Base-by-base conservation (phyloP, 2,888 invertebrate genomes). In the Orgyia antiqua region DNA sequence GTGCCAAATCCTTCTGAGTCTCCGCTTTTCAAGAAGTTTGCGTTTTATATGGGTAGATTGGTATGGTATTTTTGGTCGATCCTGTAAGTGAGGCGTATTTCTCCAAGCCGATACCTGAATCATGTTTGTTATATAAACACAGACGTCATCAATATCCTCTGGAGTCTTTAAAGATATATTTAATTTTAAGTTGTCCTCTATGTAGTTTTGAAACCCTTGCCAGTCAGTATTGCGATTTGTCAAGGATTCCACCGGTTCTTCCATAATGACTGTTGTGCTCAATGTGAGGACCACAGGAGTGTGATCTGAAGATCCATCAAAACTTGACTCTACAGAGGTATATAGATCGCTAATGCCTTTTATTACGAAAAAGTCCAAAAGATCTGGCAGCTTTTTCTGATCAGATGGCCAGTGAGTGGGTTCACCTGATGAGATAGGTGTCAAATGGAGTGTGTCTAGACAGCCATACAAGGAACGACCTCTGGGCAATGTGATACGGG, bases 221-320 rank as follows among this genome's bases (percentile, higher is more conserved):
- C n/a, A 23, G 10, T 23, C 23, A 7, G 23, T 23, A 5, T 23
- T 23, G 9, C 7, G 9, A 10, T 10, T 23, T 4, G 9, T 4
- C 7, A 23, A 10, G 4, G n/a, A 2, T 7, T 10, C 3, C 4
- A 10, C 2, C 4, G 4, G 4, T 17, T 26, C 26, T 2, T 4
- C 2, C 17, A 8, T 7, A 2, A 26, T 4, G 2, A 9, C 9
- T 3, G 17, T 15, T n/a, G 17, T 3, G 3, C 4, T n/a, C 17
- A 26, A 5, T 7, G 15, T 17, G 2, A 26, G 26, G 4, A 26
- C 17, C 2, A 26, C 26, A n/a, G 26, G 26, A n/a, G 26, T 26
- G 10, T 26, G 26, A 10, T 26, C 26, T 2, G 13, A 26, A 10
- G 19, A 21, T 27, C 15, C 27, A 23, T 23, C 17, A 2, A 23